Percentiles rank a stretch among this genome's conserved stretches.
These are phyloP conservation scores for Melanotaenia nigrans DNA, from an alignment of 2,797 vertebrate genomes.

Conservation along the genomic window DNA sequence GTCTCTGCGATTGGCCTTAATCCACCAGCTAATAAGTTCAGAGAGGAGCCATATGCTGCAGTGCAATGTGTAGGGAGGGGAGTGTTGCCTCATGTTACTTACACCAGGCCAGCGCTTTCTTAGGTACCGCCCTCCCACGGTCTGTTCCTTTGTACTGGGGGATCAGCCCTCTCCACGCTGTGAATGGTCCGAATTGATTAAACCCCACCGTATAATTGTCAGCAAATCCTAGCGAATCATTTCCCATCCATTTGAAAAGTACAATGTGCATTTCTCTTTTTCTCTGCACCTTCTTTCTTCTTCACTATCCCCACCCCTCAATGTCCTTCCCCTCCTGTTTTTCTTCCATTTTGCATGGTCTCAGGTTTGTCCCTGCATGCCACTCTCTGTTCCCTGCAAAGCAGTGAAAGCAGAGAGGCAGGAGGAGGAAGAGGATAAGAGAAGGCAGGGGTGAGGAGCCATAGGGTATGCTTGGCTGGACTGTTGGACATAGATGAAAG, in stretches of 20 bases:
- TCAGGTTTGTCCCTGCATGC: constrained; percentile 75
- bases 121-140: constrained; percentile 92
- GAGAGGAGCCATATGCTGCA: constrained; percentile 94
- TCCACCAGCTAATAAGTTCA: constrained; percentile 96
- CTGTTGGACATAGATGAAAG: constrained; percentile 84
- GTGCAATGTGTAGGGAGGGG: constrained; percentile 88
- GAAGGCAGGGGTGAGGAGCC: constrained; percentile 63
- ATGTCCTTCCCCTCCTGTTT: constrained; percentile 68
- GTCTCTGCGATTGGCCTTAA: constrained; percentile 91
- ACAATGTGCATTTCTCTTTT: constrained; percentile 87
- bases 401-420: constrained; percentile 61
- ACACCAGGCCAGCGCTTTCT: constrained; percentile 93
- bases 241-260: constrained; percentile 90
- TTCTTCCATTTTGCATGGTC: constrained; percentile 71
- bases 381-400: constrained; percentile 60
- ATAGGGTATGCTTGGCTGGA: constrained; percentile 74
- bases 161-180: constrained; percentile 95
- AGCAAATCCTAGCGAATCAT: constrained; percentile 93
- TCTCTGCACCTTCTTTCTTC: constrained; percentile 70
- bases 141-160: constrained; percentile 89
- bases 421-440: constrained; percentile 67
- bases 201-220: constrained; percentile 92
- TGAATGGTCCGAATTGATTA: constrained; percentile 96
- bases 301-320: constrained; percentile 61
- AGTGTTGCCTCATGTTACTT: constrained; percentile 92